Conservation (phyloP, 2,797 vertebrate genomes). For the Urosaurus nigricauda region DNA sequence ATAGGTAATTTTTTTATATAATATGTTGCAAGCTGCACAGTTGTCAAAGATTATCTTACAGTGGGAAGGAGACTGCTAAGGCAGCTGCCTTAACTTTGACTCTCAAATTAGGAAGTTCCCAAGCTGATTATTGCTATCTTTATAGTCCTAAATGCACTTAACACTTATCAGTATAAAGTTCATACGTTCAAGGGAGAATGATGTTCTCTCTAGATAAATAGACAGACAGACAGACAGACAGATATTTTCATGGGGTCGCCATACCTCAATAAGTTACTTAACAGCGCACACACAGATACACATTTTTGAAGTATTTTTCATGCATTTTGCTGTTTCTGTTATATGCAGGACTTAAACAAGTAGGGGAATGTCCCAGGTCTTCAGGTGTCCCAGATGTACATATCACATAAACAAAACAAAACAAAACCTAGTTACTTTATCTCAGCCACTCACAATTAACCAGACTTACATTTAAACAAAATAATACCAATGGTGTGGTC, state of each 20-base stretch:
- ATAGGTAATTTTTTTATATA: too few species aligned
- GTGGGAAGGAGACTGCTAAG: too few species aligned
- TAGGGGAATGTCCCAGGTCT: not conserved
- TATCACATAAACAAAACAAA: not conserved
- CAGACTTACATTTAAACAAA: not conserved
- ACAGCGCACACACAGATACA: too few species aligned
- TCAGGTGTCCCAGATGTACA: not conserved
- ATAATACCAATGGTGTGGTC: not conserved
- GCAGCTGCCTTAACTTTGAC: not conserved
- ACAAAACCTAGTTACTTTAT: not conserved
- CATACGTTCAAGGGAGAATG: not conserved
- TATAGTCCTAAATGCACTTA: not conserved
- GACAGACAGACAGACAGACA: too few species aligned
- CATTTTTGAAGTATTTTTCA: not conserved
- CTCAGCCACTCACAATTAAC: not conserved
- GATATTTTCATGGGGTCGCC: too few species aligned
- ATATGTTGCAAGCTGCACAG: too few species aligned
- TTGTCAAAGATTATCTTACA: too few species aligned
- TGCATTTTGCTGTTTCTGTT: not conserved
- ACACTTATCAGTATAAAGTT: not conserved
- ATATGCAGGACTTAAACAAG: not conserved
- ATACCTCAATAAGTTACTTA: too few species aligned
- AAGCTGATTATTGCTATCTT: not conserved
- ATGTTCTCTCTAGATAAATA: too few species aligned
- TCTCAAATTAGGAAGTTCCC: not conserved